Evolutionary conservation across 1,140 invertebrate genomes (phyloP).

Genomic region (Lordiphosa mommai): DNA sequence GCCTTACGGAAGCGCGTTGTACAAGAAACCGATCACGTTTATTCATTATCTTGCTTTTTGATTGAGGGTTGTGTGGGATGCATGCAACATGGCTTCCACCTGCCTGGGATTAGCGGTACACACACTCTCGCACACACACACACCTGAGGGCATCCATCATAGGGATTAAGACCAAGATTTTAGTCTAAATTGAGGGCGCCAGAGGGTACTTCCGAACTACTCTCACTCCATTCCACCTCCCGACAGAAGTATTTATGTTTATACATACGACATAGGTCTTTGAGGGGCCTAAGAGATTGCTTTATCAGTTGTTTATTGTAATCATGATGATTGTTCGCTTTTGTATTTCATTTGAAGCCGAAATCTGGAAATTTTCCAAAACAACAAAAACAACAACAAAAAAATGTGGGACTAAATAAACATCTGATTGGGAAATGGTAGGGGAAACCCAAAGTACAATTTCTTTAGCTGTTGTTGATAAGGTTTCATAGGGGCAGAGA

Average conservation of each 20-base stretch:
- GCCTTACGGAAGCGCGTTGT: not conserved
- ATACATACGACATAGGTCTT: not conserved
- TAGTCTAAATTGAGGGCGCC: slow-evolving; percentile 2
- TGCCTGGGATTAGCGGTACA: slow-evolving; percentile 4
- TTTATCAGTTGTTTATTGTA: slow-evolving; percentile 18
- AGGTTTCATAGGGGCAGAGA: not conserved
- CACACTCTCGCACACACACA: not conserved
- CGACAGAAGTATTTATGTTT: too few species aligned
- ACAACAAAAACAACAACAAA: not conserved
- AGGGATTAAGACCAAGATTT: slow-evolving; percentile 14
- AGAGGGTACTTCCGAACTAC: too few species aligned
- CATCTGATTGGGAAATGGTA: slow-evolving; percentile 1
- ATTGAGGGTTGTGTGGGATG: not conserved
- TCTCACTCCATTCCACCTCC: too few species aligned
- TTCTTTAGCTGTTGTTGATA: not conserved
- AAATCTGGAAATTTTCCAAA: slow-evolving; percentile 1
- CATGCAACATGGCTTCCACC: slow-evolving; percentile 7
- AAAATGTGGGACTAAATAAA: slow-evolving; percentile 7
- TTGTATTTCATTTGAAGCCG: not conserved
- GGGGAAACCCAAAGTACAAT: slow-evolving; percentile 2
- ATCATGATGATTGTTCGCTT: slow-evolving; percentile 11
- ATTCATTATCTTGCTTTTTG: not conserved
- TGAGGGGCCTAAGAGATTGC: not conserved
- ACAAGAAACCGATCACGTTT: too few species aligned
- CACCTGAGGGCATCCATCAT: slow-evolving; percentile 34